These are phyloP conservation scores for Idaea straminata DNA, from an alignment of 2,888 invertebrate species.

Conservation along the genomic window DNA sequence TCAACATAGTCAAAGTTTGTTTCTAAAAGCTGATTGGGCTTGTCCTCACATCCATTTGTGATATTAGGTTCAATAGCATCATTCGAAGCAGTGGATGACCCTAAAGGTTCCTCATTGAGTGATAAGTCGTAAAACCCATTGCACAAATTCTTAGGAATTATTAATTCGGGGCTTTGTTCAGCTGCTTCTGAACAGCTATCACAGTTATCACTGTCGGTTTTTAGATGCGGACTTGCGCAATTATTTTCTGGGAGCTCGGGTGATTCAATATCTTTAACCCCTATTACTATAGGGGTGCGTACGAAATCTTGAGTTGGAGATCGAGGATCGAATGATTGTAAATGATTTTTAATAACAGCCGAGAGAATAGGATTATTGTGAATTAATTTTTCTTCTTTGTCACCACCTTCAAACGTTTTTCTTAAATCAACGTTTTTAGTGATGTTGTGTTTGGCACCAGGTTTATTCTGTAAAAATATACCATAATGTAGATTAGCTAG, in stretches of 20 bases:
- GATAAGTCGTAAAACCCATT: conserved; percentile 60
- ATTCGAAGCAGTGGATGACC: conserved; percentile 67
- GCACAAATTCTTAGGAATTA: conserved; percentile 65
- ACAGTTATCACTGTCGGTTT: conserved; percentile 40
- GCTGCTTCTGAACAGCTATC: conserved; percentile 48
- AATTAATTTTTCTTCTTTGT: conserved; percentile 61
- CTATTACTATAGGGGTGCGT: conserved; percentile 78
- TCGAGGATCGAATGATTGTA: conserved; percentile 78
- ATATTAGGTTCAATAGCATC: conserved; percentile 62
- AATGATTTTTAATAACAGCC: conserved; percentile 71
- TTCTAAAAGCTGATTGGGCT: conserved; percentile 75
- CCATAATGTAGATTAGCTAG: conserved; percentile 4
- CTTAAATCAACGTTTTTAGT: conserved; percentile 74
- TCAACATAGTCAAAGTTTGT: conserved; percentile 82
- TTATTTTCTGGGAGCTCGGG: conserved; percentile 37
- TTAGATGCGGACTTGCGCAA: conserved; percentile 51
- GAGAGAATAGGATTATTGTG: conserved; percentile 72
- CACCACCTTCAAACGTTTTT: conserved; percentile 68
- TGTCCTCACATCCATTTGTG: conserved; percentile 43
- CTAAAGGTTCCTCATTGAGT: conserved; percentile 61
- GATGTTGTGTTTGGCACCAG: conserved; percentile 64
- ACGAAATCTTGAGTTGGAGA: conserved; percentile 81
- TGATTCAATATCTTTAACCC: conserved; percentile 43
- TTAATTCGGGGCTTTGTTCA: conserved; percentile 48
- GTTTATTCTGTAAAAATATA: conserved; percentile 48